Evolutionary conservation across 2,113 vertebrate species (phyloP).

Genomic region (Corythaeola cristata): DNA sequence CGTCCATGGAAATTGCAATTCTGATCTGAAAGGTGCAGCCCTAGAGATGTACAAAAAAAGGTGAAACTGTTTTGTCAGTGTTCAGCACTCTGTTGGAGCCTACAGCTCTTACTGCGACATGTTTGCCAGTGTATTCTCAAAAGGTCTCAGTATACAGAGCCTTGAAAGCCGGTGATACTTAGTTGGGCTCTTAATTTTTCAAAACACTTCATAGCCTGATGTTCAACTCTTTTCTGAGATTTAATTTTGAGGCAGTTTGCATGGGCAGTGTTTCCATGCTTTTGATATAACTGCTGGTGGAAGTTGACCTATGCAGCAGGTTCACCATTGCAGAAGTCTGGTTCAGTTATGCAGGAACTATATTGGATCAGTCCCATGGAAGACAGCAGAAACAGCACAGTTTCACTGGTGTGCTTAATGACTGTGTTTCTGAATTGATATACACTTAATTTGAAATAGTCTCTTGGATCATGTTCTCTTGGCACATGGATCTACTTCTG

Average conservation of each 20-base stretch:
- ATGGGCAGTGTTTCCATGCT: not conserved
- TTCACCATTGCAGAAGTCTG: not conserved
- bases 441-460: not conserved
- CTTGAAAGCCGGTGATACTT: not conserved
- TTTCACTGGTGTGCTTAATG: not conserved
- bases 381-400: not conserved
- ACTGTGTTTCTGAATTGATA: not conserved
- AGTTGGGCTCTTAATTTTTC: not conserved
- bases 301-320: not conserved
- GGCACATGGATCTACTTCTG: not conserved
- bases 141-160: not conserved
- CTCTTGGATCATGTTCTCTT: not conserved
- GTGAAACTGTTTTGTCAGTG: not conserved
- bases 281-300: not conserved
- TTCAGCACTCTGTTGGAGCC: not conserved
- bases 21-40: not conserved
- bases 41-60: not conserved
- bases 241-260: not conserved
- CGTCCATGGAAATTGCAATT: not conserved
- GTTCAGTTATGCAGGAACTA: not conserved
- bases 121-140: not conserved
- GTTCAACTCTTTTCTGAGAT: not conserved
- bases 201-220: not conserved
- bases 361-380: not conserved
- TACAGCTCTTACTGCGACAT: fast-evolving